Evolutionary conservation across 2,797 vertebrate species (phyloP), one percentile per base, ranked within the genome.

Genomic region (Staurois parvus): DNA sequence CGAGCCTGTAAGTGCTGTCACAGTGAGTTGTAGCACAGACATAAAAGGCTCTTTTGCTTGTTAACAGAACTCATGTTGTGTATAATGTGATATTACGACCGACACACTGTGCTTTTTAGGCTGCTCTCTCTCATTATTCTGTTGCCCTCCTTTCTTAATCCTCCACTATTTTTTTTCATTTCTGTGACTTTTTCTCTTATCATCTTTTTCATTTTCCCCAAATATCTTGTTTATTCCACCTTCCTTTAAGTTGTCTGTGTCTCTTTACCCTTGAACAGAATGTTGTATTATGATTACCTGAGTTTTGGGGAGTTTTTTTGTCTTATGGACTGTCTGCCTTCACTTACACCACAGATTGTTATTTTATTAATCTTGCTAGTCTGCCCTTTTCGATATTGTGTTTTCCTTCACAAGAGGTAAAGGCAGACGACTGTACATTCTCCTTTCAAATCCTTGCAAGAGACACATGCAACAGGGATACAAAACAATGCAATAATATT

Each of bases 21-120:
- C 70, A 79, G 85, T 79, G 85, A 87, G 70, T 87, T 87, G 85
- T 87, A 87, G 85, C 81, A 69, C 76, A 87, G 81, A 73, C 81
- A 84, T 87, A 84, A 87, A 87, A 87, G 76, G 81, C 72, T 87
- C 76, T 84, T 87, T 84, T 87, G 76, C 85, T 87, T 87, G 85
- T 79, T 87, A 87, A 87, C 85, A 84, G 81, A 84, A 62, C 81
- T 75, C 85, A 84, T 87, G 81, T 84, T 87, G 81, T 87, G 85
- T 79, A 83, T 79, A 87, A 87, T 87, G 76, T 87, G 76, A 79
- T 79, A 87, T 83, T 87, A 87, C 21, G 19, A 70, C 56, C 70
- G 11, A 72, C 69, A 69, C 76, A 75, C 85, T 59, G 69, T 79
- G 85, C 76, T 83, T 59, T 84, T 56, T 70, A 79, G 75, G 6